Evolutionary conservation across 2,888 invertebrate species (phyloP).

Genomic region (Cephus sareptanus): DNA sequence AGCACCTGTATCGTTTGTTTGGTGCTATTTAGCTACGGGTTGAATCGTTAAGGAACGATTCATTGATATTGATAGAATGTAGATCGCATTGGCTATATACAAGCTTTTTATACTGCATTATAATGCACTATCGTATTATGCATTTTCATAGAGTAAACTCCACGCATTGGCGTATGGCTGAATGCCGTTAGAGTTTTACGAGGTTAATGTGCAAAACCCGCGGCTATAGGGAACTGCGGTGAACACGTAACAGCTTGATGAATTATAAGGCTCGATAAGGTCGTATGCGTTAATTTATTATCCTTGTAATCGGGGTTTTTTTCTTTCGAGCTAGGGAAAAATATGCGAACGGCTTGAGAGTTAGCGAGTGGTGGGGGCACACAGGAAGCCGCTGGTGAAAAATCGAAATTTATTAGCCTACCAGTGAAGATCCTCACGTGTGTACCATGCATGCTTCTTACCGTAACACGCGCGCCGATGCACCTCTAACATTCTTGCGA

Average conservation of each 20-base stretch:
- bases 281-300: conserved; percentile 62
- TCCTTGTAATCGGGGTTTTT: conserved; percentile 51
- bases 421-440: conserved; percentile 5
- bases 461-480: conserved; percentile 28
- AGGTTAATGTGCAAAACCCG: conserved; percentile 50
- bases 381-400: conserved; percentile 32
- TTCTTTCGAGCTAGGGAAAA: not conserved
- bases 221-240: conserved; percentile 24
- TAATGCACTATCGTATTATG: not conserved
- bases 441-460: not conserved
- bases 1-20: not conserved
- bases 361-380: conserved; percentile 4
- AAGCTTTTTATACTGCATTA: not conserved
- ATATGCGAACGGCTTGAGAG: not conserved
- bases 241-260: conserved; percentile 57
- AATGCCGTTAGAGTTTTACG: conserved; percentile 53
- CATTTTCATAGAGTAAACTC: not conserved
- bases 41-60: not conserved
- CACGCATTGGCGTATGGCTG: conserved; percentile 24
- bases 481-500: conserved; percentile 22
- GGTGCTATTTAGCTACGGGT: not conserved
- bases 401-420: conserved; percentile 43
- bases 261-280: conserved; percentile 63
- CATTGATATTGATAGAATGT: not conserved
- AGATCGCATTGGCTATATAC: not conserved